phyloP scores from a whole-genome alignment of 2,113 vertebrate genomes.

The Megalops atlanticus region DNA sequence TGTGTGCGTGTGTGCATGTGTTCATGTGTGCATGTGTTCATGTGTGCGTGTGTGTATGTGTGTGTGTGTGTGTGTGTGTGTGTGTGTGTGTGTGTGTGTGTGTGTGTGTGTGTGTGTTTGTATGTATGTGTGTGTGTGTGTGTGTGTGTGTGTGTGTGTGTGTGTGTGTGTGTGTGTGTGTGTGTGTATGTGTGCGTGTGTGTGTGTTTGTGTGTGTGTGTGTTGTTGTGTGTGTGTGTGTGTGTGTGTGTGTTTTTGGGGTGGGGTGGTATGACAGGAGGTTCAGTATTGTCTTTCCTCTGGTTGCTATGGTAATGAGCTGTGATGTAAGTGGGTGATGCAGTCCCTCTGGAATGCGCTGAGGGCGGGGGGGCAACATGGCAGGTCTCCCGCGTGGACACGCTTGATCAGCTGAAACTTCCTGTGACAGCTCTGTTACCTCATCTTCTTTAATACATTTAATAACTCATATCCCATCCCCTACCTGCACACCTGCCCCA shows the following conservation, averaged over 20 bases:
- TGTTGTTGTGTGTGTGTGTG: background rate
- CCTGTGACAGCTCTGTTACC: slow-evolving; percentile 47
- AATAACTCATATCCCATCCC: background rate
- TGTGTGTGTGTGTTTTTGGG: slow-evolving; percentile 21
- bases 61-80: slow-evolving; percentile 7
- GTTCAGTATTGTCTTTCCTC: slow-evolving; percentile 61
- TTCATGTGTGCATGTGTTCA: too few species aligned
- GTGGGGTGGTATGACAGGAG: slow-evolving; percentile 46
- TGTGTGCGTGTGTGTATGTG: background rate
- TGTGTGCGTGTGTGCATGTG: background rate
- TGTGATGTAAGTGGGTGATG: slow-evolving; percentile 69
- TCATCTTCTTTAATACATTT: background rate
- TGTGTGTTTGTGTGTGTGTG: too few species aligned
- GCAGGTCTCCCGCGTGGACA: slow-evolving; percentile 32
- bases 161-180: too few species aligned
- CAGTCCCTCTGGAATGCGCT: slow-evolving; percentile 49
- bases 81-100: slow-evolving; percentile 1
- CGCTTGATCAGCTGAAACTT: slow-evolving; percentile 55
- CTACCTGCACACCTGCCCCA: background rate
- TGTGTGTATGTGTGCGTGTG: too few species aligned
- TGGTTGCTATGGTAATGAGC: slow-evolving; percentile 63
- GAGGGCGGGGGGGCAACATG: slow-evolving; percentile 13
- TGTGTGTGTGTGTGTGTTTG: too few species aligned
- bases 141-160: too few species aligned
- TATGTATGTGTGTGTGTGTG: too few species aligned